Evolutionary conservation across 2,797 vertebrate species (phyloP), one percentile per base, ranked within the genome.

Genomic region (Cirrhinus molitorella): DNA sequence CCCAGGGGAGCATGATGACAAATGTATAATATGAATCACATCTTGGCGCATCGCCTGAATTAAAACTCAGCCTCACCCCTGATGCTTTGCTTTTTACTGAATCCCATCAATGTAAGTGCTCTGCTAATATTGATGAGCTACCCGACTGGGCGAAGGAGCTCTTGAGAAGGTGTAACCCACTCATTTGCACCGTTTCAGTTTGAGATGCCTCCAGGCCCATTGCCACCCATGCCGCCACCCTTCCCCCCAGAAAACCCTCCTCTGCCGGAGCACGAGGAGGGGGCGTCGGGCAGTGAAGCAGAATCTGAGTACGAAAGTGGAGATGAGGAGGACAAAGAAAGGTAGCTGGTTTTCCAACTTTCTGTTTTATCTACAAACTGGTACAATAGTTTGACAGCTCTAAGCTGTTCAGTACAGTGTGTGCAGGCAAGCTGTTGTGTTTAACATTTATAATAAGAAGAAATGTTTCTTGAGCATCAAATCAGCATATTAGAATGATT

Each of bases 261-360:
- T 57, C 84, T 97, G 82, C 98, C 98, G 0, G 94, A 95, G 71
- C 96, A 96, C 19, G 96, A 97, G 84, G 93, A 94, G 90, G 94
- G 95, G 16, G 81, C 89, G 1, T 95, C 96, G 0, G 81, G 55
- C 85, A 96, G 95, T n/a, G 96, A 91, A 81, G 97, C 98, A 87
- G 98, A 99, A 88, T 99, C 98, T 0, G 98, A 99, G 87, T 99
- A 99, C 45, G 97, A 99, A 89, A 99, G 97, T 80, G 96, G 91
- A 65, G 95, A 99, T 16, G 96, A 98, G 0, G 97, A 98, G 73
- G 97, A 97, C 87, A 97, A 97, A 85, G 96, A 98, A 86, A 97
- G 97, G 98, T 99, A 85, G 86, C 25, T 25, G 17, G 1, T 19
- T 43, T 43, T 23, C 16, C 23, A 14, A n/a, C 0, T 51, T 40